These are phyloP conservation scores for Sebastes vulpes DNA, from an alignment of 2,797 vertebrate genomes.

Conservation along the genomic window DNA sequence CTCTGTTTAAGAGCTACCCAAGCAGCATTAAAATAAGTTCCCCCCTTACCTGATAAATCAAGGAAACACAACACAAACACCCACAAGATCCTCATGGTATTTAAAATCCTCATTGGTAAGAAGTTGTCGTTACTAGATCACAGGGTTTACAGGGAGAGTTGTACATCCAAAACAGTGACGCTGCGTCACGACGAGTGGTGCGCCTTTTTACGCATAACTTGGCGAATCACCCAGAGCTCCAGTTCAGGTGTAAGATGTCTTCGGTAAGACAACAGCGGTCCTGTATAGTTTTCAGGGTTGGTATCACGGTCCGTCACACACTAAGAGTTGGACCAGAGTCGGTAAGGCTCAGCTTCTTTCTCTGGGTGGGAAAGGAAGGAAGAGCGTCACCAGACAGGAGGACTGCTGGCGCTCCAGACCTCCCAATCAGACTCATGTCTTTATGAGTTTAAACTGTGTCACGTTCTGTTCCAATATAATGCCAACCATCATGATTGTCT, in stretches of 20 bases:
- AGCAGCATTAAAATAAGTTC: background rate
- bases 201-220: constrained; percentile 79
- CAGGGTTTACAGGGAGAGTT: background rate
- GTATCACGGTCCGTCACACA: constrained; percentile 5
- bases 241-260: constrained; percentile 8
- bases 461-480: constrained; percentile 1
- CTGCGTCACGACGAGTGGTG: constrained; percentile 58
- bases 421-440: constrained; percentile 37
- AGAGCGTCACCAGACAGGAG: constrained; percentile 84
- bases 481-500: background rate
- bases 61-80: constrained; percentile 67
- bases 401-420: constrained; percentile 70
- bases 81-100: constrained; percentile 70
- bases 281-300: background rate
- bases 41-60: constrained; percentile 80
- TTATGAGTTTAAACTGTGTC: constrained; percentile 45
- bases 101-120: constrained; percentile 47
- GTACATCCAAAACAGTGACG: constrained; percentile 62
- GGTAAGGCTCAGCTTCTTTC: constrained; percentile 57
- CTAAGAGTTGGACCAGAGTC: constrained; percentile 25
- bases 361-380: constrained; percentile 89
- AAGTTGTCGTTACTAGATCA: constrained; percentile 9
- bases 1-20: background rate
- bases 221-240: constrained; percentile 4
- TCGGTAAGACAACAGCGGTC: background rate